Base-by-base conservation (phyloP, 2,888 invertebrate genomes). In the Thymelicus lineola region DNA sequence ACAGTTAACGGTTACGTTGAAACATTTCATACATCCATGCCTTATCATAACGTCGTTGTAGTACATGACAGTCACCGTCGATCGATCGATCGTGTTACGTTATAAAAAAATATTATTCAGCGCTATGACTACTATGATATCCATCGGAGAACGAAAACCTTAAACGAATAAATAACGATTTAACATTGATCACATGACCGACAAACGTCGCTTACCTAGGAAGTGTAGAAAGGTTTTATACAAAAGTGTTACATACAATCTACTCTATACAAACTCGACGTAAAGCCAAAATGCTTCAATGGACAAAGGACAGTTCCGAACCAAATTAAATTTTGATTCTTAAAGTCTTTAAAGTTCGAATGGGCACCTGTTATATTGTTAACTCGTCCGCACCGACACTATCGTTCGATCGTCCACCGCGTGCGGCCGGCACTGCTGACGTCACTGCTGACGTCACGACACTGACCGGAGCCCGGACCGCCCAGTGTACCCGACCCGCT, bases 121-220 rank as follows among this genome's bases (percentile, higher is more conserved):
- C 70, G 45, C 57, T 59, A 63, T 64, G 57, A 20, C 15, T 62
- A 71, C 53, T 67, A 72, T 65, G 60, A 72, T 62, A 67, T 64
- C 53, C 45, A 50, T 71, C 66, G 69, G 71, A 70, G 66, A 61
- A 65, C 55, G 75, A 80, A 80, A 71, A 77, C 79, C 75, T 61
- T 59, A 66, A 77, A 70, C 67, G 79, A 83, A 81, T 83, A 83
- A 83, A 81, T 79, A 79, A 76, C 75, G 71, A 76, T 75, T 77
- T 74, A 77, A 80, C 80, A 80, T 75, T 76, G 73, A 74, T 67
- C 67, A 61, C 60, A 67, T 61, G 50, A 50, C 20, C 59, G 59
- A 50, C 59, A 50, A 59, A 38, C 58, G 66, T 35, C 50, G 38
- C 58, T 50, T 50, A 50, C 48, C 58, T 66, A 48, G 46, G 59